Evolutionary conservation across 2,888 invertebrate genomes (phyloP).

Genomic region (Megalurothrips usitatus): DNA sequence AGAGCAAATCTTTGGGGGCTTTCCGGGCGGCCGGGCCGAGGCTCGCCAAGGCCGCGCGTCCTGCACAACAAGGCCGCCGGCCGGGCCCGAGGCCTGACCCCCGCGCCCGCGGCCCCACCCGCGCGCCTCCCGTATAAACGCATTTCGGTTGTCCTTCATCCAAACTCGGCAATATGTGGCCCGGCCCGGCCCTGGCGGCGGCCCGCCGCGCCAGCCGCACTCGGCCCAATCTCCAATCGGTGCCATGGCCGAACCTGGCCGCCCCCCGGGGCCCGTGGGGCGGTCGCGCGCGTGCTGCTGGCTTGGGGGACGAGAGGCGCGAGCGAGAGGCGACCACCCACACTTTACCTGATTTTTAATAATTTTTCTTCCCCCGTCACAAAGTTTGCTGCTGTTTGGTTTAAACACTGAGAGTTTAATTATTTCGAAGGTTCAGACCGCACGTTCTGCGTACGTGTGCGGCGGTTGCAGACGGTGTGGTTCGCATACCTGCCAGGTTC

Average conservation of each 20-base stretch:
- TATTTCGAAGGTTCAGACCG: neutral
- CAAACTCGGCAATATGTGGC: neutral
- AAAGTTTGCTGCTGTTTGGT: too few species aligned
- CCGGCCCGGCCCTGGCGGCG: neutral
- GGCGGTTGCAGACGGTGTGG: neutral
- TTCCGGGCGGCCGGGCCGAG: neutral
- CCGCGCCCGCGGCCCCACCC: too few species aligned
- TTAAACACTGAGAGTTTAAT: too few species aligned
- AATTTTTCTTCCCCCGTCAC: too few species aligned
- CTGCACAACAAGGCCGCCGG: neutral
- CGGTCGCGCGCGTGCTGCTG: neutral
- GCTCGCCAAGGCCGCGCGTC: neutral
- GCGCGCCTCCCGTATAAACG: neutral
- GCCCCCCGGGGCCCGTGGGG: neutral
- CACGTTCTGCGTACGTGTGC: too few species aligned
- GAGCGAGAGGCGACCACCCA: neutral
- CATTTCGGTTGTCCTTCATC: neutral
- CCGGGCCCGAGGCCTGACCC: neutral
- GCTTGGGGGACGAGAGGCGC: too few species aligned
- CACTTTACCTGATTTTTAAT: too few species aligned
- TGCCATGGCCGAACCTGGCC: neutral
- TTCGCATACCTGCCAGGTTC: neutral
- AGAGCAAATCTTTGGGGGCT: too few species aligned
- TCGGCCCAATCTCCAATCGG: neutral
- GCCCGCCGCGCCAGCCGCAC: neutral